Evolutionary conservation across 64 coral and sea anemone species (phyloP).

Genomic region (Cladopsammia gracilis): DNA sequence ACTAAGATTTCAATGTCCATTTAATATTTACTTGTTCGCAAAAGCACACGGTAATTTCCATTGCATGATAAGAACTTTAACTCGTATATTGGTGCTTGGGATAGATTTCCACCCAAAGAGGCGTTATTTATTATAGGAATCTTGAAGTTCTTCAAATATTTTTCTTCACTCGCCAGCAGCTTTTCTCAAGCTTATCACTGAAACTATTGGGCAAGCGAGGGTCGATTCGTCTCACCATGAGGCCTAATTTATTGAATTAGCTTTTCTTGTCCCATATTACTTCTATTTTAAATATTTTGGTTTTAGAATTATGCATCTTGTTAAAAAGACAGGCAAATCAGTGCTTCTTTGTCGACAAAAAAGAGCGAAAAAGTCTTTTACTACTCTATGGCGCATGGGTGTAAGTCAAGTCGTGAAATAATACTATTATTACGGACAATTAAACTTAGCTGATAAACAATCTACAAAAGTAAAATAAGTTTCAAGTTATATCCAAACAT

Average conservation of each 20-base stretch:
- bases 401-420: neutral
- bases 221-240: neutral
- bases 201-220: neutral
- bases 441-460: slow-evolving; percentile 51
- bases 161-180: neutral
- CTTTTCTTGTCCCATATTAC: neutral
- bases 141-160: slow-evolving; percentile 9
- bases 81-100: neutral
- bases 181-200: slow-evolving; percentile 10
- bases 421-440: slow-evolving; percentile 40
- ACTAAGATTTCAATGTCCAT: no score
- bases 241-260: slow-evolving; percentile 3
- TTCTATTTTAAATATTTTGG: neutral
- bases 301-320: no score
- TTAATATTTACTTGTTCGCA: no score
- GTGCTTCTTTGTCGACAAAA: neutral
- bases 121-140: neutral
- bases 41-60: no score
- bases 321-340: neutral
- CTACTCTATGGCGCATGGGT: neutral
- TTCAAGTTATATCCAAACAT: slow-evolving; percentile 57
- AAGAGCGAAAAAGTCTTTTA: neutral
- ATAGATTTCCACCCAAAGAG: neutral
- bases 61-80: neutral
- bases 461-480: slow-evolving; percentile 19